These are phyloP conservation scores for Tragelaphus imberbis DNA, from an alignment of 2,113 vertebrate genomes.

Conservation along the genomic window DNA sequence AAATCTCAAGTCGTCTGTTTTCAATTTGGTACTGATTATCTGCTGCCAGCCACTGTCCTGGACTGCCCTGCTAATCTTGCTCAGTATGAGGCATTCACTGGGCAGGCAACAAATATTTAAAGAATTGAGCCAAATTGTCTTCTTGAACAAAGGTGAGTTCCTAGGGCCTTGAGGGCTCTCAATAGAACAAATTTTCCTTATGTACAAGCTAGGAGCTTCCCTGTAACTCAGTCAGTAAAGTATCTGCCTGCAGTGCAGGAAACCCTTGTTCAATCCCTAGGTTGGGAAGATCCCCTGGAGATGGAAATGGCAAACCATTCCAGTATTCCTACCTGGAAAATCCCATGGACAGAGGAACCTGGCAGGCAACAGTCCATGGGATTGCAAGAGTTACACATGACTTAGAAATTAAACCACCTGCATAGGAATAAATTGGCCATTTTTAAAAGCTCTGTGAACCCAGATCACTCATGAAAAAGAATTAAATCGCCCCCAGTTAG, in stretches of 20 bases:
- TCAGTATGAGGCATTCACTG: background rate
- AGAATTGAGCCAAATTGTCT: background rate
- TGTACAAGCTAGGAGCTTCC: background rate
- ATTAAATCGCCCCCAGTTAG: background rate
- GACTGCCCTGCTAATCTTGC: background rate
- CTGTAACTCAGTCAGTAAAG: background rate
- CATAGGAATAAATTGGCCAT: background rate
- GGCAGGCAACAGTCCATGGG: background rate
- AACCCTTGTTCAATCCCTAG: background rate
- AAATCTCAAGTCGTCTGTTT: background rate
- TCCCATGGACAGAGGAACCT: background rate
- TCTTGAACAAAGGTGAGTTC: background rate
- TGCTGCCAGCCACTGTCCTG: background rate
- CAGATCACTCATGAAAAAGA: background rate
- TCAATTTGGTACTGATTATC: background rate
- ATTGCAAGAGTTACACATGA: background rate
- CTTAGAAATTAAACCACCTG: background rate
- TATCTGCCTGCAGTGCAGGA: background rate
- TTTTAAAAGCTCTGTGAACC: background rate
- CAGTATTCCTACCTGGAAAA: background rate
- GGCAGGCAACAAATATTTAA: background rate
- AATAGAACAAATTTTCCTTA: background rate
- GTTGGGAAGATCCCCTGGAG: background rate
- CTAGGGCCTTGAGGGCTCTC: background rate
- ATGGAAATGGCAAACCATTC: background rate